Conservation (phyloP, 2,888 invertebrate genomes). For the Leucoptera coffeella region DNA sequence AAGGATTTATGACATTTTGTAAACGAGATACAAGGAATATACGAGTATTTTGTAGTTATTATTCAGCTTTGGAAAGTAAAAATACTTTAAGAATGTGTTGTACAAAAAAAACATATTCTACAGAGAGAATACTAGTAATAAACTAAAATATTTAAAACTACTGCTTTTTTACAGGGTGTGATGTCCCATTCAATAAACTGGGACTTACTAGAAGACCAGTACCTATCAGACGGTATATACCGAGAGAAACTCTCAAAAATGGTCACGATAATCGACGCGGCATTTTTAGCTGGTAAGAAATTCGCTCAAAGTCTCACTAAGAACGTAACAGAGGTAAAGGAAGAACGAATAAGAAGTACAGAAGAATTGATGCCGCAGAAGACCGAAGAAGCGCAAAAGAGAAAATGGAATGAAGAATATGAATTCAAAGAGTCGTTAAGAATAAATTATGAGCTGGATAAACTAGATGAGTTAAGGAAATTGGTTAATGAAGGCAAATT, state of each 20-base stretch:
- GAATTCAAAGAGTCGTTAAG: no score
- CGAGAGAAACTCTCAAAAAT: conserved; percentile 81
- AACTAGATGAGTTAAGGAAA: conserved; percentile 15
- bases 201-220: conserved; percentile 85
- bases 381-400: not conserved
- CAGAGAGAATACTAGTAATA: no score
- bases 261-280: conserved; percentile 74
- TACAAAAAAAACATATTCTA: no score
- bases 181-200: conserved; percentile 94
- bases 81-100: no score
- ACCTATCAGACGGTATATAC: conserved; percentile 72
- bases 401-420: not conserved
- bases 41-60: no score
- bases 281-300: conserved; percentile 65
- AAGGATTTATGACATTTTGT: no score
- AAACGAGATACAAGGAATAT: no score
- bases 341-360: not conserved
- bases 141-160: no score
- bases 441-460: not conserved
- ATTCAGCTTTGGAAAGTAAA: no score
- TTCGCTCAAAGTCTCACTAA: conserved; percentile 60
- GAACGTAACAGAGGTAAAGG: not conserved
- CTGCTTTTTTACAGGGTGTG: no score
- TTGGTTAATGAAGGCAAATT: conserved; percentile 32
- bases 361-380: not conserved